Base-by-base conservation (phyloP, 2,888 invertebrate species). In the Phymatocera aterrima region DNA sequence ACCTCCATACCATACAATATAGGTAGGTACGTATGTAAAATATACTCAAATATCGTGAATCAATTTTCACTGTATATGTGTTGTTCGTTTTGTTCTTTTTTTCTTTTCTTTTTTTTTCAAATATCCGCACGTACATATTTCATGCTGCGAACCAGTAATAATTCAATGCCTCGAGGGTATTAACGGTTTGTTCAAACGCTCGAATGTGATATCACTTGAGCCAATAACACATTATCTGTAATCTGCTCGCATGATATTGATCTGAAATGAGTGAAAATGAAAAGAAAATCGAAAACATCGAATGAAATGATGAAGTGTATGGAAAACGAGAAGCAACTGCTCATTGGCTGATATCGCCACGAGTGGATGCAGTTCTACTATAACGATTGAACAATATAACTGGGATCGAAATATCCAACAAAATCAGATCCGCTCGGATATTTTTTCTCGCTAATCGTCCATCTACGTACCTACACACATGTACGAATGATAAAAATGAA, bases 171-270 rank as follows among this genome's bases (percentile, higher is more conserved):
- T 51, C 72, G 18, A n/a, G 72, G 34, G 51, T 21, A 54, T 72
- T 34, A 72, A 54, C 24, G 51, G 72, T 72, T 37, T 54, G 37
- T 72, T 54, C 18, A 46, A 72, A 72, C 54, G 51, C 34, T 72
- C 31, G 18, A 34, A 18, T 54, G 51, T 34, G 37, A 54, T 51
- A 72, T 54, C 12, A 72, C 51, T 12, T 51, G 51, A 37, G 37
- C 51, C 37, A 72, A 72, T 72, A 72, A 28, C 51, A 15, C 46
- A 72, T 72, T 54, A 72, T 37, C 10, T 54, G 18, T 72, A 51
- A 72, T 72, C 54, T 34, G 43, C 51, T 34, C 46, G 46, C 6
- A 68, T 15, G 68, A 68, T 68, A 68, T 68, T 28, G 21, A 64
- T 34, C 0, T 37, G 18, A 68, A 68, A 46, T 43, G 5, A 68